Evolutionary conservation across 2,888 invertebrate genomes (phyloP).

Genomic region (Cenopis cana): DNA sequence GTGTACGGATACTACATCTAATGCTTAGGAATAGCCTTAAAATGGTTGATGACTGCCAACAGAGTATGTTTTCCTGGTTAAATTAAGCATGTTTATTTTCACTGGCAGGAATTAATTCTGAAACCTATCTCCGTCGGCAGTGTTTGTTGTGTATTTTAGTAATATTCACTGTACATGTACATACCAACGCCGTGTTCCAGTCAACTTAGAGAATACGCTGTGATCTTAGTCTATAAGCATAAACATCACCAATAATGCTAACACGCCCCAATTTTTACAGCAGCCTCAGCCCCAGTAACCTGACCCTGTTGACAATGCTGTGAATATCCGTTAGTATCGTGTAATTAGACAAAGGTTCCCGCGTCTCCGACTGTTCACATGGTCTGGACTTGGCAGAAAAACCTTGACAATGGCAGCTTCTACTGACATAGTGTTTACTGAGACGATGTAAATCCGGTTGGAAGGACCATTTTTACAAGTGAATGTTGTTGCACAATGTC

Average conservation of each 20-base stretch:
- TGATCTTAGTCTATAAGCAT: not conserved
- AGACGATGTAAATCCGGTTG: constrained; percentile 1
- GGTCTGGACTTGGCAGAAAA: constrained; percentile 26
- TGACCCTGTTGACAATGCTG: constrained; percentile 35
- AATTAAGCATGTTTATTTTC: too few species aligned
- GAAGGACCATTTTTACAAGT: constrained; percentile 2
- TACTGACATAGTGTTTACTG: constrained; percentile 16
- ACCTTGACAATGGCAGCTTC: constrained; percentile 28
- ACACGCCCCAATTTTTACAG: constrained; percentile 17
- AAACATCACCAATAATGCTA: constrained; percentile 11
- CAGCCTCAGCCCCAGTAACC: constrained; percentile 35
- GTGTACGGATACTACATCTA: constrained; percentile 8
- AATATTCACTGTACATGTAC: too few species aligned
- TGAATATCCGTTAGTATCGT: constrained; percentile 19
- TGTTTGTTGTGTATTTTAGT: too few species aligned
- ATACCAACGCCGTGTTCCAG: too few species aligned
- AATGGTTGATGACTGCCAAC: too few species aligned
- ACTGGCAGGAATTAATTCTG: too few species aligned
- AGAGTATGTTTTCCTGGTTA: too few species aligned
- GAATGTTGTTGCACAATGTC: too few species aligned
- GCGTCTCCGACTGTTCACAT: constrained; percentile 31
- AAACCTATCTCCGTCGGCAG: too few species aligned
- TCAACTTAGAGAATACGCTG: too few species aligned
- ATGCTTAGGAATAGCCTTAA: too few species aligned
- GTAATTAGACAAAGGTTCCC: constrained; percentile 30